A percentile compares a stretch with the other conserved stretches of the same genome.
Conservation (phyloP, 2,113 vertebrate species). For the Cololabis saira region DNA sequence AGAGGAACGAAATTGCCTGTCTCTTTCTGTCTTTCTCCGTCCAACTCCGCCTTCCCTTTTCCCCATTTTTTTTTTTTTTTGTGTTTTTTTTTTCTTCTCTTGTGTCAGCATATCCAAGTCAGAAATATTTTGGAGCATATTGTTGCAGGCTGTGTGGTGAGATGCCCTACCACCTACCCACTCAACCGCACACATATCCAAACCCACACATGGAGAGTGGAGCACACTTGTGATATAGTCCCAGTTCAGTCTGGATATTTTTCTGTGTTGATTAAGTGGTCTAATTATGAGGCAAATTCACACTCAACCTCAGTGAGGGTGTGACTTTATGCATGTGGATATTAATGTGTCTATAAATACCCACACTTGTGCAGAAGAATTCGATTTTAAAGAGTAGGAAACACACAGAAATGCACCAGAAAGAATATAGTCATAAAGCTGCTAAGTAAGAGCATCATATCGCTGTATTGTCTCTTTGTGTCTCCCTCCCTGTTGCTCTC, state of each 20-base stretch:
- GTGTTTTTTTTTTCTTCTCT: background rate
- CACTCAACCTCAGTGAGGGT: conserved; percentile 13
- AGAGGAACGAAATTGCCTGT: conserved; percentile 74
- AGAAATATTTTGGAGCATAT: conserved; percentile 31
- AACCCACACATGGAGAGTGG: background rate
- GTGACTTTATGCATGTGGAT: too few species aligned
- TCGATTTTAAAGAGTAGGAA: conserved; percentile 15
- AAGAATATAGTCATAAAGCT: background rate
- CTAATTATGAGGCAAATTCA: conserved; percentile 42
- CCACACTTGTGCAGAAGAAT: background rate
- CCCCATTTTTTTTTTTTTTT: background rate
- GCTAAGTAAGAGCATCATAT: conserved; percentile 4
- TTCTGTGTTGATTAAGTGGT: conserved; percentile 67
- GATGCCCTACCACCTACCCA: too few species aligned
- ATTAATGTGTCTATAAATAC: background rate
- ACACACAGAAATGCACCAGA: background rate
- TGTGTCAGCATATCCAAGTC: conserved; percentile 14
- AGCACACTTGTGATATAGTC: conserved; percentile 18
- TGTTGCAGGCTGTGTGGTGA: conserved; percentile 10
- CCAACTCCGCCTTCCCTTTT: conserved; percentile 1
- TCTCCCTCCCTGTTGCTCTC: conserved; percentile 6
- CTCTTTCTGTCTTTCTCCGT: conserved; percentile 37
- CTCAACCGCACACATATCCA: background rate
- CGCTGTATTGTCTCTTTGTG: background rate
- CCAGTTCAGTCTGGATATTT: conserved; percentile 22